Evolutionary conservation across 2,113 vertebrate genomes (phyloP).

Genomic region (Dromaius novaehollandiae): DNA sequence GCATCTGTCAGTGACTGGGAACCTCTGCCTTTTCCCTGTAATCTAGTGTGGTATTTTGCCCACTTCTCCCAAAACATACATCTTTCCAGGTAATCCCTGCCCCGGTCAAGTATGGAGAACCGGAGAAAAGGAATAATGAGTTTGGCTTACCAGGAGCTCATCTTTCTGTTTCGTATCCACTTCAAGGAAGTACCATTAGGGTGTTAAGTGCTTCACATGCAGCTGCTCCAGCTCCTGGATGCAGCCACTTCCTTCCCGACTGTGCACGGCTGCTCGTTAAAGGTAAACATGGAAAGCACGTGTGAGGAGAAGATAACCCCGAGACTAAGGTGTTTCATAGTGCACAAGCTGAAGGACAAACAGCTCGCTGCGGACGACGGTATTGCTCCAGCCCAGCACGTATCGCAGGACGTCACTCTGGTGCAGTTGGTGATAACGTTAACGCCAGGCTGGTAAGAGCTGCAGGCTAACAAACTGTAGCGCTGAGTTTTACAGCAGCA

Average conservation of each 20-base stretch:
- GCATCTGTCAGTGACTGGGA: neutral
- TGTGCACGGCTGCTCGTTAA: neutral
- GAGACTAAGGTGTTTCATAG: neutral
- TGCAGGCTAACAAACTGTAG: neutral
- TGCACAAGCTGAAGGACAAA: neutral
- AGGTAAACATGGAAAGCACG: neutral
- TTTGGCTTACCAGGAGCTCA: neutral
- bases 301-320: neutral
- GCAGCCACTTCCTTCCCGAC: conserved; percentile 23
- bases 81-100: neutral
- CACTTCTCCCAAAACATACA: neutral
- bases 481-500: neutral
- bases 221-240: neutral
- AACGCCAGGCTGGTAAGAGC: neutral
- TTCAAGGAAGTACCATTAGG: conserved; percentile 13
- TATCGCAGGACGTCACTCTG: accelerated
- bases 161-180: neutral
- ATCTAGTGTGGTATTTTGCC: neutral
- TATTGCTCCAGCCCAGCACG: neutral
- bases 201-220: conserved; percentile 13
- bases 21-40: neutral
- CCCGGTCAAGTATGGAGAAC: neutral
- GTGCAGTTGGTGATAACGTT: too few relatives aligned
- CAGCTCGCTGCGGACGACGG: neutral
- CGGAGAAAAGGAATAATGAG: neutral